phyloP scores from a whole-genome alignment of 1,140 invertebrate species.

The Drosophila ogumai region DNA sequence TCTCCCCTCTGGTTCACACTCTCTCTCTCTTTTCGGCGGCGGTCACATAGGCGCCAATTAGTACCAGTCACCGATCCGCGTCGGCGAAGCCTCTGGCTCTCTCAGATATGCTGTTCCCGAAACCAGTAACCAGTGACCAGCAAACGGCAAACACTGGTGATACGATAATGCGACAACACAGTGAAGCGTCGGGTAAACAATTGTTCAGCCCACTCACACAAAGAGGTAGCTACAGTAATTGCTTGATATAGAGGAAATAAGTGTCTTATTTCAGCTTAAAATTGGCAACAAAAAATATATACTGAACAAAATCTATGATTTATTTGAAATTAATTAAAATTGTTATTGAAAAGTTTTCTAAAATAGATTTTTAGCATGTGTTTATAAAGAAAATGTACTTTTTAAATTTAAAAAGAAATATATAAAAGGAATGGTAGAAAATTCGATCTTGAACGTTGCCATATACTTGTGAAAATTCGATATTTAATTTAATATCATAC shows the following conservation, averaged over 20 bases:
- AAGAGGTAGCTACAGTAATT: not conserved
- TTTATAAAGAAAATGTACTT: no score
- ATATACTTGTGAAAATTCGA: no score
- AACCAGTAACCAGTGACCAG: conserved; percentile 61
- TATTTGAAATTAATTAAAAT: no score
- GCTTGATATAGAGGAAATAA: not conserved
- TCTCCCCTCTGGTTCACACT: conserved; percentile 4
- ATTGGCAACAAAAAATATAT: not conserved
- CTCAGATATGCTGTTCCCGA: conserved; percentile 61
- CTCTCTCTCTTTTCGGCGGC: conserved; percentile 9
- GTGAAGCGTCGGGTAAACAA: conserved; percentile 48
- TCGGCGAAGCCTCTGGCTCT: conserved; percentile 28
- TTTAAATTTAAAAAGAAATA: no score
- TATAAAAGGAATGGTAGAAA: no score
- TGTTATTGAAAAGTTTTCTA: no score
- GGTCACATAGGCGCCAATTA: conserved; percentile 65
- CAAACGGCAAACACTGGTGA: conserved; percentile 47
- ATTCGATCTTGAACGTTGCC: no score
- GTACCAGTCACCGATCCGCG: conserved; percentile 73
- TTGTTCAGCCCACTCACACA: conserved; percentile 21
- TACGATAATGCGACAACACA: conserved; percentile 59
- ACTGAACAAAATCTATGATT: no score
- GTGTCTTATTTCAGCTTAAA: no score
- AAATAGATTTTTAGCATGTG: no score
- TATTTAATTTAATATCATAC: no score